These are phyloP conservation scores for Poeciliopsis gracilis DNA, from an alignment of 2,797 vertebrate species.

Conservation along the genomic window DNA sequence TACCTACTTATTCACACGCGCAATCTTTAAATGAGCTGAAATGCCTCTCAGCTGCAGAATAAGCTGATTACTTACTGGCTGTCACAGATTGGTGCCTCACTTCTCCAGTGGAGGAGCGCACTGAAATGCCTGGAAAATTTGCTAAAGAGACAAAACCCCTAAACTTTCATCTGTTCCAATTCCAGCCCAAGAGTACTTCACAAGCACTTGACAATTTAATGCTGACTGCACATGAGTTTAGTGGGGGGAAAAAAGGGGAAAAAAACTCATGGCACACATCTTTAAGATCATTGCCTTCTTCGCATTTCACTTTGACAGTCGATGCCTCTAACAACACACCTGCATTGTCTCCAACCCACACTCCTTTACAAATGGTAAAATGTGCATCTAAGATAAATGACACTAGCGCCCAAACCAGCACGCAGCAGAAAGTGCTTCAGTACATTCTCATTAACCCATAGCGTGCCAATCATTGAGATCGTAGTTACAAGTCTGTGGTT, in stretches of 20 bases:
- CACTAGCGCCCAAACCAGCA: background rate
- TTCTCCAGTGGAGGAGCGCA: slow-evolving; percentile 52
- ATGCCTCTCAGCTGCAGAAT: slow-evolving; percentile 51
- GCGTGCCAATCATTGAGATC: background rate
- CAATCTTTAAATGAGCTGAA: slow-evolving; percentile 44
- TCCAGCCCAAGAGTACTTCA: slow-evolving; percentile 53
- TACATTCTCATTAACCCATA: slow-evolving; percentile 10
- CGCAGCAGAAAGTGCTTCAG: slow-evolving; percentile 10
- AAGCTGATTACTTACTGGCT: slow-evolving; percentile 61
- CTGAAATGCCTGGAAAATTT: slow-evolving; percentile 72
- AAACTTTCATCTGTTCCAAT: slow-evolving; percentile 50
- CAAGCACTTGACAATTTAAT: slow-evolving; percentile 58
- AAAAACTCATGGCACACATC: slow-evolving; percentile 40
- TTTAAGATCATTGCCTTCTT: slow-evolving; percentile 18
- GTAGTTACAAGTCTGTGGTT: slow-evolving; percentile 7
- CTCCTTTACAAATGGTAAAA: background rate
- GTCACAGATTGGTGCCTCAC: slow-evolving; percentile 43
- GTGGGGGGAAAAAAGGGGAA: slow-evolving; percentile 48
- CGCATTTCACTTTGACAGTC: slow-evolving; percentile 30
- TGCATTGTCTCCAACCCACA: background rate
- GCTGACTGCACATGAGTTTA: slow-evolving; percentile 54
- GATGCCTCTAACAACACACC: background rate
- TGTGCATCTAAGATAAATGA: background rate
- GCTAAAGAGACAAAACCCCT: slow-evolving; percentile 65
- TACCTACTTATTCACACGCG: background rate